Base-by-base conservation (phyloP, 2,888 invertebrate genomes). In the Oegoconia quadripuncta region DNA sequence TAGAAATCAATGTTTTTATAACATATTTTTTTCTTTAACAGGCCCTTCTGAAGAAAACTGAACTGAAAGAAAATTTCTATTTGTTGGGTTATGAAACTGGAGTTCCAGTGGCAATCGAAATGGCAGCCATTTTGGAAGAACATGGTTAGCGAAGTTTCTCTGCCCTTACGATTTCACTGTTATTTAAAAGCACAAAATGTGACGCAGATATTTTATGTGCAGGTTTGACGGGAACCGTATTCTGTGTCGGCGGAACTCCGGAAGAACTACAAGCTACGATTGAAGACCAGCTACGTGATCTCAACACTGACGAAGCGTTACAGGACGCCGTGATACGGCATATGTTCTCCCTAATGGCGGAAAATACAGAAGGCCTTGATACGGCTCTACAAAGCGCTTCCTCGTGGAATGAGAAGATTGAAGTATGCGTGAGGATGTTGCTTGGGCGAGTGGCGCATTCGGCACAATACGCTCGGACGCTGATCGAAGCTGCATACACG, bases 51-150 rank as follows among this genome's bases (percentile, higher is more conserved):
- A 56, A 55, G 27, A 60, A 57, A 20, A 26, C 46, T 3, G 36
- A 44, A 8, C 11, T 64, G 3, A 55, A 55, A 12, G 50, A 59
- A 6, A 52, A 52, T n/a, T 78, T 74, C 41, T 74, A 70, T 39
- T 41, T 79, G 6, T 31, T 75, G 35, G 78, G 76, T 1, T 76
- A 72, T 38, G 77, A 77, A 42, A 63, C 57, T 34, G 78, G 78
- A 0, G 61, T 68, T 2, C 15, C 54, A 2, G 48, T 72, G 3
- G 74, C 64, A 1, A 34, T 79, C 9, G 77, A 79, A 47, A 59
- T 74, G 28, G 75, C 77, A 9, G 52, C 63, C 7, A 61, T 76
- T 20, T 48, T 79, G 3, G 78, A 79, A 48, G 57, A 60, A 2
- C 44, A 58, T 22, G 76, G 78, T 33, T 6, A 8, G 5, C 12